These are phyloP conservation scores for Microctenopoma stevenorrisi DNA, from an alignment of 2,797 vertebrate species.

Conservation along the genomic window DNA sequence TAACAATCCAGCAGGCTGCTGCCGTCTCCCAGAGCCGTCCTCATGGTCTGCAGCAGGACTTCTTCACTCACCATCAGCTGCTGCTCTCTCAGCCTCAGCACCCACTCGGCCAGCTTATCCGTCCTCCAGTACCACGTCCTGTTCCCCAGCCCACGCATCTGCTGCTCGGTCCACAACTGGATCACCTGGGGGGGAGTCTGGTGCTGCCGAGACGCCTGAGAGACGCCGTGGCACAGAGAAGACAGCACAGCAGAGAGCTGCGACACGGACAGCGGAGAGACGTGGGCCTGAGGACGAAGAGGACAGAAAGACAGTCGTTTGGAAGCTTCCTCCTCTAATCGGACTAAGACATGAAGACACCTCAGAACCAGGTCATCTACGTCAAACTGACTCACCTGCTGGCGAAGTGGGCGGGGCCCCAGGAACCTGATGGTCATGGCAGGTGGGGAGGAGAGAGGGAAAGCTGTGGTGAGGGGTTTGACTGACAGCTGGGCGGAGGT, in stretches of 20 bases:
- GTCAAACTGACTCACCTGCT: constrained; percentile 24
- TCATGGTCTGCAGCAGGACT: constrained; percentile 85
- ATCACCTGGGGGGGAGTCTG: constrained; percentile 72
- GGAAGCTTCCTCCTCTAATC: too few relatives aligned
- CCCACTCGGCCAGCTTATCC: constrained; percentile 87
- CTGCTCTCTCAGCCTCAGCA: constrained; percentile 88
- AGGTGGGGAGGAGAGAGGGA: constrained; percentile 19
- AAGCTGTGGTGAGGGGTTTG: constrained; percentile 44
- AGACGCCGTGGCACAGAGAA: constrained; percentile 84
- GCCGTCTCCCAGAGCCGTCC: constrained; percentile 53
- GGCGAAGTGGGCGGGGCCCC: constrained; percentile 6
- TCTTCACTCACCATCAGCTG: constrained; percentile 87
- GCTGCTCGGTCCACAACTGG: constrained; percentile 72
- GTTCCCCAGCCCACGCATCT: constrained; percentile 16
- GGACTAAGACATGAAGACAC: too few relatives aligned
- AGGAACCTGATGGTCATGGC: constrained; percentile 66
- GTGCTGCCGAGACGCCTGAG: constrained; percentile 80
- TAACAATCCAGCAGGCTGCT: constrained; percentile 74
- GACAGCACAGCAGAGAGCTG: constrained; percentile 86
- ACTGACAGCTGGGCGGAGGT: constrained; percentile 54
- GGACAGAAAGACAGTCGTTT: neutral
- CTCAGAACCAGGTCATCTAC: neutral
- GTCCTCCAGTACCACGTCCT: constrained; percentile 71
- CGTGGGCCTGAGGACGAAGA: neutral
- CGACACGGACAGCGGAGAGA: constrained; percentile 61